Evolutionary conservation across 2,113 vertebrate species (phyloP), one percentile per base, ranked within the genome.

Genomic region (Centropristis striata): DNA sequence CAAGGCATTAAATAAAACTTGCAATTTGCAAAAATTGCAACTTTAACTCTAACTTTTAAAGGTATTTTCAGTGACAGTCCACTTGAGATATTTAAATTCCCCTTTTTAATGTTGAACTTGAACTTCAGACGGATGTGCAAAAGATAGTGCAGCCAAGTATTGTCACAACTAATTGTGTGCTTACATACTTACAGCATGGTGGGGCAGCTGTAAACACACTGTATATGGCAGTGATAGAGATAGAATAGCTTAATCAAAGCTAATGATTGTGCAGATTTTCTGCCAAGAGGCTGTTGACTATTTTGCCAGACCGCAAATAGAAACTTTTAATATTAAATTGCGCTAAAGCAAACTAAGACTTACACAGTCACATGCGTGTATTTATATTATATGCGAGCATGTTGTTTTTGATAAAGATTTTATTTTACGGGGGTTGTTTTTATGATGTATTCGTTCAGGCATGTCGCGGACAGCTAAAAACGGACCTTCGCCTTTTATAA

Each of bases 401-500:
- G 0, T 5, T 13, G 0, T 36, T 9, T 8, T 27, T 2, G 18
- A 16, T 7, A 10, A 23, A n/a, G 0, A 0, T 12, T 2, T 1
- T 1, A 1, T 15, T 4, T 1, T 5, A 2, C 1, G 1, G 0
- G 7, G 0, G 1, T 14, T 18, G 10, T 75, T 75, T 28, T 39
- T 46, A 6, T 32, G 3, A 2, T 20, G 3, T 44, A 61, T 73
- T 11, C 73, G 13, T 28, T 64, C 78, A 81, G 93, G 93, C 91
- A 91, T 42, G 64, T 74, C 2, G 47, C 10, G 1, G 89, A 61
- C 75, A 83, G 71, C 91, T 82, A 32, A 78, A 85, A 68, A 36
- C 54, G 92, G 92, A 85, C 90, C 89, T 88, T 86, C 66, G 74
- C 68, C 82, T 86, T n/a, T 92, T 93, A 95, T 95, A 95, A 95